Base-by-base conservation (phyloP, 2,113 vertebrate species). In the Xenotilapia caudafasciata region DNA sequence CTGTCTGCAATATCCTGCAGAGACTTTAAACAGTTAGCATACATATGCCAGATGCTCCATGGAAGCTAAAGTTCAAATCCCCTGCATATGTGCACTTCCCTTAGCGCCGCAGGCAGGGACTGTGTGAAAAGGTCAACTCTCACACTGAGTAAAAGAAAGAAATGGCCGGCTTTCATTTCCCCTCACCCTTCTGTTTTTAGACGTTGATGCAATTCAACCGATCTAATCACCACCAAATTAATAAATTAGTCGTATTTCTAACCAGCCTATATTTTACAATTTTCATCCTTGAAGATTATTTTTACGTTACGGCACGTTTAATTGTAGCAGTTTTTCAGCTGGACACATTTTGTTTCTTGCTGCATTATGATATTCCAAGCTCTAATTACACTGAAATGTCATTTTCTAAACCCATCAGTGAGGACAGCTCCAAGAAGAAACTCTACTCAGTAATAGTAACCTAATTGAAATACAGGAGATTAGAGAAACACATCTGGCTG, bases 221-320 rank as follows among this genome's bases (percentile, higher is more conserved):
- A 84, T 40, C 86, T 92, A 91, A 93, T 94, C 83, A 92, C 75
- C 83, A 84, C 70, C 85, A 90, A 87, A 89, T 93, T 81, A 92
- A 89, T 80, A 89, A 80, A 82, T 86, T 80, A 92, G 88, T 93
- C 68, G 54, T 80, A 23, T 84, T 86, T 79, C 82, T 91, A 51
- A 94, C 93, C 91, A 93, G 87, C 92, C 94, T 94, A 68, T 45
- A 35, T 90, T 94, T 92, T 60, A 51, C 92, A 91, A 89, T 89
- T 92, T 86, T 79, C 40, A 23, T 53, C 89, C 83, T 80, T 65
- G 51, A 87, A 88, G 55, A 84, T 80, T 47, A 21, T 89, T 90
- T 89, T 49, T 86, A 79, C 49, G 1, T 91, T 51, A 68, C 49
- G 80, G 87, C 79, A 60, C 58, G 58, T 85, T 86, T 62, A 82